Base-by-base conservation (phyloP, 1,140 invertebrate species). In the Leguminivora glycinivorella region DNA sequence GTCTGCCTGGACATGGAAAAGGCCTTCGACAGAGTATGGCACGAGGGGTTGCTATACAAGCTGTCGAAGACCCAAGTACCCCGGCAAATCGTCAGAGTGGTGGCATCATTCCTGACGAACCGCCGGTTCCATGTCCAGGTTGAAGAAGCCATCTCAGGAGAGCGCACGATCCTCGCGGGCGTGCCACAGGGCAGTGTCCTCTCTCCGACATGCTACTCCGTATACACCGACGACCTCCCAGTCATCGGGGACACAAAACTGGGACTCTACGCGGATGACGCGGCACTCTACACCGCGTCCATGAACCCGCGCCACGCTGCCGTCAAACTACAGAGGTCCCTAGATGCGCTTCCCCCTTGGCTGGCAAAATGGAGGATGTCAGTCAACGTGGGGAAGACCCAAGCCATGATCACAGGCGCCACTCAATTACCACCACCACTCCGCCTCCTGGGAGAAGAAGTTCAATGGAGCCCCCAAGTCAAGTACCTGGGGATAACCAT, bases 21-120 rank as follows among this genome's bases (percentile, higher is more conserved):
- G 25, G 25, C 56, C 10, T 58, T 58, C 10, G 56, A 58, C 56
- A 25, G 56, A 10, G 52, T 24, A 4, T 56, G 52, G 52, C 19
- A 56, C 17, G 17, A 56, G 47, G 47, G 60, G 10, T 9, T 66
- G 26, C n/a, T 66, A 29, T 31, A 29, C 60, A 66, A 66, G 6
- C 26, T 66, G 25, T 34, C 31, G 6, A 34, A 31, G 4, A 14
- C 60, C 1, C 7, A 3, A 0, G 4, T 17, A 4, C 26, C 60
- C 1, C 25, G 26, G 1, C 26, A 29, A 2, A 14, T 66, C 3
- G 17, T 34, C 0, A 9, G 12, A 3, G 31, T n/a, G 12, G 6
- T 34, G 25, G 63, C 29, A 0, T 67, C 58, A 4, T 67, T 67
- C 26, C 14, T 67, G 17, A 10, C 14, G 2, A 14, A 31, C 1